Evolutionary conservation across 2,888 invertebrate genomes (phyloP).

Genomic region (Periphyllus acericola): DNA sequence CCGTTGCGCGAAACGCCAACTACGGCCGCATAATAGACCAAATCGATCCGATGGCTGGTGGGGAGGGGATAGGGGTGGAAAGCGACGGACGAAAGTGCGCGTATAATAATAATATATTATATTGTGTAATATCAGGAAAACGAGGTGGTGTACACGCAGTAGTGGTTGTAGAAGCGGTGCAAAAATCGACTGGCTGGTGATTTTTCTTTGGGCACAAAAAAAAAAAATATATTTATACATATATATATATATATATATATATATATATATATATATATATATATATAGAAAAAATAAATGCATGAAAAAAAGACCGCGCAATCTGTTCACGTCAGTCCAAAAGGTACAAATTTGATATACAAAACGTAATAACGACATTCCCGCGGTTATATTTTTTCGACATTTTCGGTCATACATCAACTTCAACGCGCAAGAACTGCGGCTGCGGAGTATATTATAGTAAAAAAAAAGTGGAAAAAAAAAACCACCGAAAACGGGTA

Average conservation of each 20-base stretch:
- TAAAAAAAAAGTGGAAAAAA: too few species aligned
- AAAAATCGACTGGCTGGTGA: constrained; percentile 30
- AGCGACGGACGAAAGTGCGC: background rate
- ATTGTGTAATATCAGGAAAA: background rate
- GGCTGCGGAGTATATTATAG: background rate
- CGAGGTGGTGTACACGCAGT: background rate
- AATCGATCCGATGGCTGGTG: too few species aligned
- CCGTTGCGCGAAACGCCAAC: too few species aligned
- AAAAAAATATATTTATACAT: too few species aligned
- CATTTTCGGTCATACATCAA: constrained; percentile 59
- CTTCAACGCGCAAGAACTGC: constrained; percentile 8
- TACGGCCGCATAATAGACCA: too few species aligned
- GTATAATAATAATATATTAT: background rate
- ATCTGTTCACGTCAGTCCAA: constrained; percentile 52
- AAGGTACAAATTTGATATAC: constrained; percentile 60
- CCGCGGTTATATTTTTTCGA: constrained; percentile 57
- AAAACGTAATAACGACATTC: constrained; percentile 59
- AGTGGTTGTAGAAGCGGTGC: background rate
- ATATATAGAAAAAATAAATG: background rate
- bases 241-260: too few species aligned
- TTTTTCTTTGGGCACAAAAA: constrained; percentile 18
- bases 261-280: too few species aligned
- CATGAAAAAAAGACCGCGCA: constrained; percentile 15
- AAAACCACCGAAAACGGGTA: too few species aligned
- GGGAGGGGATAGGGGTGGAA: too few species aligned